phyloP scores from a whole-genome alignment of 2,888 invertebrate species.

The Hanleya hanleyi region DNA sequence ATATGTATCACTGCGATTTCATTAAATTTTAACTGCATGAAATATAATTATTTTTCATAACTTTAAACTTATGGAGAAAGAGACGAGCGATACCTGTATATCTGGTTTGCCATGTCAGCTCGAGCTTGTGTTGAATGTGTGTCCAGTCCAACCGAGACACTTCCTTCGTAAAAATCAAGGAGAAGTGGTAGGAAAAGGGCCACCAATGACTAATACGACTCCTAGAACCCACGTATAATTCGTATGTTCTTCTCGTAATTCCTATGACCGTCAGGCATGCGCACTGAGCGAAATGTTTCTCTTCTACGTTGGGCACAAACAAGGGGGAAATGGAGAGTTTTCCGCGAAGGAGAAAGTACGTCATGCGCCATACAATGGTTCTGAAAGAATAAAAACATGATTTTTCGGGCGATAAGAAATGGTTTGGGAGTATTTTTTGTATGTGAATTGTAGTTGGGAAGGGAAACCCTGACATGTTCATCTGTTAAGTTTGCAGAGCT shows the following conservation, averaged over 20 bases:
- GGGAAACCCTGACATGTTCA: no score
- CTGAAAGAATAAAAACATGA: no score
- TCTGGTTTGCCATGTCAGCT: background rate
- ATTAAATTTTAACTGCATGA: no score
- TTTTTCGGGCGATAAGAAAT: no score
- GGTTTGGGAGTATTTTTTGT: no score
- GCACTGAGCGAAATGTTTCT: background rate
- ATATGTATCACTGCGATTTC: no score
- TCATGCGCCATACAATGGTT: background rate
- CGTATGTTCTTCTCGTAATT: background rate
- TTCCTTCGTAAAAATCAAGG: background rate
- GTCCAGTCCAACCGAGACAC: background rate
- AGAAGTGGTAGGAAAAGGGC: background rate
- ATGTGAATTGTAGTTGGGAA: no score
- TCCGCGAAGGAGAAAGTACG: background rate
- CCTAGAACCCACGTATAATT: background rate
- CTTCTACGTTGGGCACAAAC: background rate
- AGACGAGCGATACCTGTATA: background rate
- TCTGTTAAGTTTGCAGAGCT: no score
- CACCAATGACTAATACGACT: background rate
- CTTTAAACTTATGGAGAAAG: no score
- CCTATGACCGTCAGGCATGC: background rate
- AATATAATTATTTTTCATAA: no score
- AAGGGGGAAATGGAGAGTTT: background rate
- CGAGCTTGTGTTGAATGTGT: background rate